Evolutionary conservation across 2,888 invertebrate genomes (phyloP).

Genomic region (Chaitophorus viminalis): DNA sequence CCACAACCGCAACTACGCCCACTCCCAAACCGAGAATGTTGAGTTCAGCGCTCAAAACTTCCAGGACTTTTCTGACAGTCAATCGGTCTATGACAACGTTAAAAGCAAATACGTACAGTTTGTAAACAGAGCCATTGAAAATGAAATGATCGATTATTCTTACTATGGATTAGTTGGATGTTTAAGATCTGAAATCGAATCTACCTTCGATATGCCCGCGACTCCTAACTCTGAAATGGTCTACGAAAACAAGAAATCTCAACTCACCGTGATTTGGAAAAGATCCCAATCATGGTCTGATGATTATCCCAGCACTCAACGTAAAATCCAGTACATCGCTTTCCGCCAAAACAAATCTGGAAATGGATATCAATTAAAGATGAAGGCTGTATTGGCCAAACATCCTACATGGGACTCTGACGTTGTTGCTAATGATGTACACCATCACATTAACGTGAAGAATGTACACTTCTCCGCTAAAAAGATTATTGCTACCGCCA

Average conservation of each 20-base stretch:
- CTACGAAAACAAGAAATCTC: conserved; percentile 29
- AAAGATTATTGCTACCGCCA: conserved; percentile 37
- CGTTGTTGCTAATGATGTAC: not conserved
- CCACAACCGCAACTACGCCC: conserved; percentile 32
- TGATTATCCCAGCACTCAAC: not conserved
- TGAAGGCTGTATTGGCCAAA: conserved; percentile 24
- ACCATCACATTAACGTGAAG: not conserved
- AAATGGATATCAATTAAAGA: conserved; percentile 33
- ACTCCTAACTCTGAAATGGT: not conserved
- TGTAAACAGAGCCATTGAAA: conserved; percentile 34
- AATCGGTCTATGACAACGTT: not conserved
- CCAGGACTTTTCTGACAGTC: not conserved
- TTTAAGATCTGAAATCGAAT: conserved; percentile 27
- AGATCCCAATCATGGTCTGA: not conserved
- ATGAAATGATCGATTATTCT: conserved; percentile 35
- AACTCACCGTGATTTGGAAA: not conserved
- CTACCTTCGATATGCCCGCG: not conserved
- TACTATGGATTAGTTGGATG: conserved; percentile 40
- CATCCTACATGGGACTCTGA: conserved; percentile 31
- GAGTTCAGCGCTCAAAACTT: not conserved
- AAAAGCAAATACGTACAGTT: not conserved
- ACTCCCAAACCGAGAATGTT: not conserved
- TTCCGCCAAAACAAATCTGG: conserved; percentile 22
- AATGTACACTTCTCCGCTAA: conserved; percentile 43
- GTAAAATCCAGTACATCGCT: conserved; percentile 11